These are phyloP conservation scores for Resseliella maxima DNA, from an alignment of 2,888 invertebrate genomes.

Conservation along the genomic window DNA sequence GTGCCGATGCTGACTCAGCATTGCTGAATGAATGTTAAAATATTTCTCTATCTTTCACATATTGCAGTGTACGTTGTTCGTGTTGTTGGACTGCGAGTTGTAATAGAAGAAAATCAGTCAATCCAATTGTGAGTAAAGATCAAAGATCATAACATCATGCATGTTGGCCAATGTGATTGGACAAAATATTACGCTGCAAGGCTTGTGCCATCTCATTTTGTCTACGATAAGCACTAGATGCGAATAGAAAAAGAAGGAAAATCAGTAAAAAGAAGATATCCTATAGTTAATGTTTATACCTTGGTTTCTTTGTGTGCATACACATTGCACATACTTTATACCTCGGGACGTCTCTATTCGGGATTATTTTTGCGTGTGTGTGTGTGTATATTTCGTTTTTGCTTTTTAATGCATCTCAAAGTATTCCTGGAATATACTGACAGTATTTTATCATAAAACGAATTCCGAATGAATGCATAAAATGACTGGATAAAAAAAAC, in stretches of 20 bases:
- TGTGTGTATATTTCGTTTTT: neutral
- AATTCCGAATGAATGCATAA: constrained; percentile 41
- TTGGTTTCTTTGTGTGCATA: constrained; percentile 2
- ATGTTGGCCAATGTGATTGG: neutral
- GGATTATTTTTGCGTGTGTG: neutral
- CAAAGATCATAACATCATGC: neutral
- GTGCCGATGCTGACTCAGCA: too few species aligned
- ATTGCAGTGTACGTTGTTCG: too few species aligned
- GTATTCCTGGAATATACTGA: constrained; percentile 23
- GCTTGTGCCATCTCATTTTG: neutral
- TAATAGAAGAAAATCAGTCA: neutral
- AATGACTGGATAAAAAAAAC: constrained; percentile 22
- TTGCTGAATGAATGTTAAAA: too few species aligned
- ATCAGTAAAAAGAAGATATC: neutral
- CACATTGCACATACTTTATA: neutral
- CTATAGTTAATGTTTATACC: neutral
- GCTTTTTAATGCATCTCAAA: constrained; percentile 22
- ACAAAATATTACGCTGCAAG: neutral
- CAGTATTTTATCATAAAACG: constrained; percentile 44
- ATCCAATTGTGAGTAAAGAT: neutral
- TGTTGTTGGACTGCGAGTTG: neutral
- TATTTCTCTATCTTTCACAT: too few species aligned
- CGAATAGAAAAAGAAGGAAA: neutral
- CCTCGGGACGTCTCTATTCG: neutral
- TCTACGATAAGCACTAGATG: neutral